Evolutionary conservation across 2,888 invertebrate species (phyloP), one percentile per base, ranked within the genome.

Genomic region (Panzeria rudis): DNA sequence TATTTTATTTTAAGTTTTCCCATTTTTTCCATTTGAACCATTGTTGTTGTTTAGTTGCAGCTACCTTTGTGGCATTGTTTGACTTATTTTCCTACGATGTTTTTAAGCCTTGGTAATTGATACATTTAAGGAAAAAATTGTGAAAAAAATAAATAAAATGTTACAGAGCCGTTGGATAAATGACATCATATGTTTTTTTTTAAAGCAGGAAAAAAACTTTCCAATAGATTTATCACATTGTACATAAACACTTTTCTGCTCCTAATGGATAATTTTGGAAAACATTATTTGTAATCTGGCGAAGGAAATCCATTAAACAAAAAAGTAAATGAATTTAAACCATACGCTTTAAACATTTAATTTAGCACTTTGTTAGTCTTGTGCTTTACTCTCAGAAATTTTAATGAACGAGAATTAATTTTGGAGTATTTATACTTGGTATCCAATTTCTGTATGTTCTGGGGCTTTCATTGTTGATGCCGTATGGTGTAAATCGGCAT

Each of bases 81-180:
- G 82, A 82, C 78, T 82, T 82, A 82, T 84, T 78, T 78, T 73
- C 56, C 73, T 73, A 73, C 35, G 72, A 72, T 82, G 69, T 78
- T 56, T 78, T 52, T 61, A 50, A 72, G 77, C 62, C 66, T 59
- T 62, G 69, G 85, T 78, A 85, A 82, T 85, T 85, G 82, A 85
- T 85, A 85, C 82, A 78, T 85, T 82, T 78, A 62, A 69, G 32
- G 44, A 54, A 66, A 29, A 73, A 69, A 47, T 23, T n/a, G 9
- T 32, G 3, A 13, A 44, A 76, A 35, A 56, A 23, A 44, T 9
- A 32, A 79, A 56, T 80, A 25, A 32, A 68, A 73, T 41, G 15
- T 54, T 32, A 62, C 64, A 29, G 56, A 35, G 56, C 56, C 64
- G 64, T 72, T 71, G 13, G 50, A 78, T 50, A 38, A 29, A 20